Base-by-base conservation (phyloP, 1,140 invertebrate genomes). In the Rhynchophorus ferrugineus region DNA sequence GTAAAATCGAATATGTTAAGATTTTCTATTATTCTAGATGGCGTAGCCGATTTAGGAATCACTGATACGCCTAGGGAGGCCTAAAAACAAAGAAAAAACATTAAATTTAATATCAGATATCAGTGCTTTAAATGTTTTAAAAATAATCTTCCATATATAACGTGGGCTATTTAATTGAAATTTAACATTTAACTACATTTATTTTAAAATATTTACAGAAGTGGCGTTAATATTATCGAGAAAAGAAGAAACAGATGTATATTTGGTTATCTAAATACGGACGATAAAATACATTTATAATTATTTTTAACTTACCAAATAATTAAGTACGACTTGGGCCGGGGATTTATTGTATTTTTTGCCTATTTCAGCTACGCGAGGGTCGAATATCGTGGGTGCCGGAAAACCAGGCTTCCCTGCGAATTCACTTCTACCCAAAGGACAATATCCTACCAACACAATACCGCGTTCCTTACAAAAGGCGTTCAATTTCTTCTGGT, bases 1-100 rank as follows among this genome's bases (percentile, higher is more conserved):
- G 77, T 68, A 65, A 91, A 91, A 67, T 91, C 84, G 60, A 89
- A 89, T 22, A 91, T 74, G 20, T 87, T 66, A 35, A 83, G 75
- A 64, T 94, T 94, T 62, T 87, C 77, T 38, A 74, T 69, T 38
- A 94, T 87, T 24, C 89, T 76, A 2, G 75, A 73, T 59, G 82
- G 79, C 1, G 78, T 89, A 0, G 85, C 80, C 1, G 87, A 89
- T 68, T 94, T 94, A 1, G 91, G 89, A 60, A 94, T 84, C 0
- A 88, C 82, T 20, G 84, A 73, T 19, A 88, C 75, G 3, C 83
- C 86, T 43, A 84, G 75, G 45, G 20, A 13, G 2, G 56, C 46
- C 60, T 57, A 17, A 44, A 58, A 51, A 41, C n/a, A n/a, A n/a
- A n/a, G n/a, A n/a, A n/a, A n/a, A n/a, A n/a, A n/a, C n/a, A n/a